A percentile compares a stretch with the other conserved stretches of the same genome.
These are phyloP conservation scores for Phoebastria nigripes DNA, from an alignment of 2,797 vertebrate genomes.

Conservation along the genomic window DNA sequence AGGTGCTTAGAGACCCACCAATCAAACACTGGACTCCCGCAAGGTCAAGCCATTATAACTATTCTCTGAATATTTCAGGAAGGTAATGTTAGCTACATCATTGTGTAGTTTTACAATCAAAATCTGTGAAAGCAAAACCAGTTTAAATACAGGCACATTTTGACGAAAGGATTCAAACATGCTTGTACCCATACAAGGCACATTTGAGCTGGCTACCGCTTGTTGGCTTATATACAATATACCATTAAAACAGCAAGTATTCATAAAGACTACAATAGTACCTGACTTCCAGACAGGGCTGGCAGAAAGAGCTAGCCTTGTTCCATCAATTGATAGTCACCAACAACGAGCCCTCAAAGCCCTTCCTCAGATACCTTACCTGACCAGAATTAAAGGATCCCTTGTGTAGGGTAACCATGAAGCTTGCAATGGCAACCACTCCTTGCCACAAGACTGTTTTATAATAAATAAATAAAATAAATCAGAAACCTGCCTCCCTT, in stretches of 20 bases:
- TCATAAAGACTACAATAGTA: neutral
- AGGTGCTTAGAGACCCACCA: neutral
- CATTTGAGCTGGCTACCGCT: neutral
- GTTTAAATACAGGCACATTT: neutral
- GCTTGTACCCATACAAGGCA: too few species aligned
- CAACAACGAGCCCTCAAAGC: neutral
- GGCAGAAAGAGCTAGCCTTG: neutral
- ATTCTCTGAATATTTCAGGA: neutral
- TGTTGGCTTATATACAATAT: neutral
- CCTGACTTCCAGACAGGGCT: neutral
- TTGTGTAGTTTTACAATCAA: neutral
- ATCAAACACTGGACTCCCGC: neutral
- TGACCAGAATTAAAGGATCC: neutral
- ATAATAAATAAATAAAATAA: neutral
- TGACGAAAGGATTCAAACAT: neutral
- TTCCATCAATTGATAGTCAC: neutral
- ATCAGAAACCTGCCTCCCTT: neutral
- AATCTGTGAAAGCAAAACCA: neutral
- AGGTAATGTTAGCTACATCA: neutral
- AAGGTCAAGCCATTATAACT: neutral
- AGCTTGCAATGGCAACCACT: neutral
- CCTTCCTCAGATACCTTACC: neutral
- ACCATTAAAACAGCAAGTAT: neutral
- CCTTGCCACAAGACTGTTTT: neutral
- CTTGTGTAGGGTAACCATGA: accelerated